phyloP scores from a whole-genome alignment of 2,888 invertebrate genomes.

The Bombylius major region DNA sequence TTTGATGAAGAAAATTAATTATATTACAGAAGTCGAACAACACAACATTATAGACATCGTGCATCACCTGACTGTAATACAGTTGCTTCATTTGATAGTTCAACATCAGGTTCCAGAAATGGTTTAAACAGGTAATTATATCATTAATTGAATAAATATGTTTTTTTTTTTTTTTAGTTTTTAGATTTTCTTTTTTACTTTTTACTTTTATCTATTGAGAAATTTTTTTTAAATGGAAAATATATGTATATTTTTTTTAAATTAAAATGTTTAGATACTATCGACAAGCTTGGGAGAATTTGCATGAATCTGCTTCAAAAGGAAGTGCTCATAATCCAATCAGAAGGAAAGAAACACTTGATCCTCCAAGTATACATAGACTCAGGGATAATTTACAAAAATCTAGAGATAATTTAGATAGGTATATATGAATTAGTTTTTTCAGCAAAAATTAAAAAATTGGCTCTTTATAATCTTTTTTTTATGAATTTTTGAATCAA shows the following conservation, averaged over 20 bases:
- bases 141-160: neutral
- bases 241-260: neutral
- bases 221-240: too few species aligned
- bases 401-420: conserved; percentile 36
- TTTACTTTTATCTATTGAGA: neutral
- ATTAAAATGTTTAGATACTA: conserved; percentile 45
- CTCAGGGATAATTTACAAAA: conserved; percentile 34
- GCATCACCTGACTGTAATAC: conserved; percentile 85
- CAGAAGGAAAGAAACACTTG: conserved; percentile 57
- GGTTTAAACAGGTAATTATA: conserved; percentile 56
- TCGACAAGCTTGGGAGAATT: conserved; percentile 85
- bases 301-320: conserved; percentile 66
- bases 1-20: neutral
- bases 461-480: too few species aligned
- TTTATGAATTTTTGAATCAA: too few species aligned
- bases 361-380: conserved; percentile 44
- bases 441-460: too few species aligned
- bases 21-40: conserved; percentile 54
- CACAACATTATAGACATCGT: conserved; percentile 78
- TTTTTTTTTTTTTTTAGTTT: neutral
- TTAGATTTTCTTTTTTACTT: too few species aligned
- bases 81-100: conserved; percentile 79
- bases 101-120: conserved; percentile 71
- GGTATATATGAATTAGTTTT: conserved; percentile 18
- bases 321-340: conserved; percentile 44